Evolutionary conservation across 2,113 vertebrate species (phyloP).

Genomic region (Indri indri): DNA sequence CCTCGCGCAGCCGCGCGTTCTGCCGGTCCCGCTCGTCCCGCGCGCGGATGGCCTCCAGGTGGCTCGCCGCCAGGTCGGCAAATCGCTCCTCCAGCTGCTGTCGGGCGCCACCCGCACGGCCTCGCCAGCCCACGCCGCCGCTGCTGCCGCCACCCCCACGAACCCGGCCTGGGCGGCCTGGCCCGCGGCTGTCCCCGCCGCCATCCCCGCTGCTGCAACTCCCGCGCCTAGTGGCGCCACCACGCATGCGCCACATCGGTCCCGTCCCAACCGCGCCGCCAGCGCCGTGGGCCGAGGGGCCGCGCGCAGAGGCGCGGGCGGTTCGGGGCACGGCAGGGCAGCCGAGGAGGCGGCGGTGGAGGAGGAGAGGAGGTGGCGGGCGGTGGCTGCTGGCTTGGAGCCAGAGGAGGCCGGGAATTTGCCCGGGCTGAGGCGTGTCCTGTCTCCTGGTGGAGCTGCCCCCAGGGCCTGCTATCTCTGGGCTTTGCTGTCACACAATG

Average conservation of each 20-base stretch:
- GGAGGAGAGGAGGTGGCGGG: neutral
- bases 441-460: slow-evolving; percentile 19
- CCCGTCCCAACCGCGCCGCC: neutral
- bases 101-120: slow-evolving; percentile 69
- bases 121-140: slow-evolving; percentile 62
- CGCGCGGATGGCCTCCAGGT: slow-evolving; percentile 87
- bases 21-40: slow-evolving; percentile 89
- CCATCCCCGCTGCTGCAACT: neutral
- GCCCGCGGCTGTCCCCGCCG: neutral
- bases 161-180: neutral
- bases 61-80: slow-evolving; percentile 87
- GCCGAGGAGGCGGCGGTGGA: neutral
- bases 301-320: neutral
- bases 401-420: slow-evolving; percentile 71
- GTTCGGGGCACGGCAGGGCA: neutral
- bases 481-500: neutral
- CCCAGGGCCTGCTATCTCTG: neutral
- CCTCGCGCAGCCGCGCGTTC: slow-evolving; percentile 84
- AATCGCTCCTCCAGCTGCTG: slow-evolving; percentile 88
- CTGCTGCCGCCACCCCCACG: neutral
- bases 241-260: slow-evolving; percentile 82
- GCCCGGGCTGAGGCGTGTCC: slow-evolving; percentile 72
- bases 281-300: neutral
- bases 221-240: slow-evolving; percentile 58
- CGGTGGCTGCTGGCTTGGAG: slow-evolving; percentile 55